A percentile compares a stretch with the other conserved stretches of the same genome.
Conservation (phyloP, 2,888 invertebrate genomes). For the Cyaniris semiargus region DNA sequence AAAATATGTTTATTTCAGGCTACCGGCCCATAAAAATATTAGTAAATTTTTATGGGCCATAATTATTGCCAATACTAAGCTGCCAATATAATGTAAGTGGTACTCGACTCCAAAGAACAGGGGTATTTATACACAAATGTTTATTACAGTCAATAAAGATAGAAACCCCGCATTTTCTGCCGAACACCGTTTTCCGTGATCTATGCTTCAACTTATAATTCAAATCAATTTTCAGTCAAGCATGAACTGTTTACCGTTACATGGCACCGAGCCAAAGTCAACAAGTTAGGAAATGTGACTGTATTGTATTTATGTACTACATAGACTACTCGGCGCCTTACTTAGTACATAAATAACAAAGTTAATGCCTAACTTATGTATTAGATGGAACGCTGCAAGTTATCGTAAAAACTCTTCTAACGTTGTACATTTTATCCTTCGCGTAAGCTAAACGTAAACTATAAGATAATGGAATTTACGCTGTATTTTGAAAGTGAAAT, state of each 20-base stretch:
- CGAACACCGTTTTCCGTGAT: not conserved
- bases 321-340: slow-evolving; percentile 28
- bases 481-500: too few relatives aligned
- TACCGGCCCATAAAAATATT: too few relatives aligned
- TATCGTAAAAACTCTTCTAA: not conserved
- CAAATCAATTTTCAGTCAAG: slow-evolving; percentile 16
- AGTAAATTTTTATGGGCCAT: too few relatives aligned
- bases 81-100: too few relatives aligned
- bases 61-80: too few relatives aligned
- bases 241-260: slow-evolving; percentile 27
- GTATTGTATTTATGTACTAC: slow-evolving; percentile 19
- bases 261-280: slow-evolving; percentile 43
- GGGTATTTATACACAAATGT: not conserved
- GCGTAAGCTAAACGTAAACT: not conserved
- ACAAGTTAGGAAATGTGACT: slow-evolving; percentile 38
- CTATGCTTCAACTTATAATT: slow-evolving; percentile 21
- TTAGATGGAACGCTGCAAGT: not conserved
- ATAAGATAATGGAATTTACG: not conserved
- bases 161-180: not conserved
- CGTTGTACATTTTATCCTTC: not conserved
- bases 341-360: slow-evolving; percentile 5
- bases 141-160: not conserved
- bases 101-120: too few relatives aligned
- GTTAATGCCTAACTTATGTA: not conserved
- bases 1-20: too few relatives aligned